Evolutionary conservation across 2,888 invertebrate species (phyloP).

Genomic region (Opisthograptis luteolata): DNA sequence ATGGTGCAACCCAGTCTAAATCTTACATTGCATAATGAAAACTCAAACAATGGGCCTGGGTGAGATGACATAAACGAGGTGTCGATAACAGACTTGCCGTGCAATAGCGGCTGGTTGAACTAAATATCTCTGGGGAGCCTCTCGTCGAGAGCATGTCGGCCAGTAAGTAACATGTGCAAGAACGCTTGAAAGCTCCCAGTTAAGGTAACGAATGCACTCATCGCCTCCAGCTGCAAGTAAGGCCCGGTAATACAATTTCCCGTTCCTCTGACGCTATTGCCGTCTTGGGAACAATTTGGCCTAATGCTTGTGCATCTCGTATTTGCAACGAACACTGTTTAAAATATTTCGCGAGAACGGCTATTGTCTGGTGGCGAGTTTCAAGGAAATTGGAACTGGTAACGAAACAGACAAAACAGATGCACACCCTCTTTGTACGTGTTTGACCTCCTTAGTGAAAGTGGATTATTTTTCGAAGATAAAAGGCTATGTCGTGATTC

Average conservation of each 20-base stretch:
- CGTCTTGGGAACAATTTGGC: constrained; percentile 77
- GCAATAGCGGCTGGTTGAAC: constrained; percentile 13
- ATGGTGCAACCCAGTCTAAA: constrained; percentile 19
- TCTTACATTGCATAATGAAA: constrained; percentile 20
- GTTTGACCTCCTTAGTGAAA: constrained; percentile 38
- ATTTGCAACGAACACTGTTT: constrained; percentile 59
- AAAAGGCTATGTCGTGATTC: constrained; percentile 12
- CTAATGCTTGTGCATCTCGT: constrained; percentile 66
- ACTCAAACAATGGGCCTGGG: constrained; percentile 20
- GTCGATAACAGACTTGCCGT: constrained; percentile 34
- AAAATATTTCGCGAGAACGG: constrained; percentile 54
- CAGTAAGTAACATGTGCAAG: constrained; percentile 54
- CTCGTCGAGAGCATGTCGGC: constrained; percentile 35
- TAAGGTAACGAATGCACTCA: constrained; percentile 76
- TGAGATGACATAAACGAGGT: constrained; percentile 31
- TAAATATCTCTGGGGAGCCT: constrained; percentile 22
- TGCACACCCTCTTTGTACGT: constrained; percentile 13
- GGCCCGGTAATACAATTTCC: constrained; percentile 78
- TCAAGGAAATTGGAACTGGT: constrained; percentile 43
- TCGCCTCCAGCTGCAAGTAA: constrained; percentile 60
- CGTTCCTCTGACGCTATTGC: constrained; percentile 64
- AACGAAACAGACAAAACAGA: constrained; percentile 17
- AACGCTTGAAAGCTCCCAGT: constrained; percentile 59
- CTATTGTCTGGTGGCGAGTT: constrained; percentile 36
- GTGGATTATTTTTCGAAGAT: constrained; percentile 28